Percentiles rank a stretch among this genome's conserved stretches.
phyloP scores from a whole-genome alignment of 1,140 invertebrate species.

The Drosophila repletoides region DNA sequence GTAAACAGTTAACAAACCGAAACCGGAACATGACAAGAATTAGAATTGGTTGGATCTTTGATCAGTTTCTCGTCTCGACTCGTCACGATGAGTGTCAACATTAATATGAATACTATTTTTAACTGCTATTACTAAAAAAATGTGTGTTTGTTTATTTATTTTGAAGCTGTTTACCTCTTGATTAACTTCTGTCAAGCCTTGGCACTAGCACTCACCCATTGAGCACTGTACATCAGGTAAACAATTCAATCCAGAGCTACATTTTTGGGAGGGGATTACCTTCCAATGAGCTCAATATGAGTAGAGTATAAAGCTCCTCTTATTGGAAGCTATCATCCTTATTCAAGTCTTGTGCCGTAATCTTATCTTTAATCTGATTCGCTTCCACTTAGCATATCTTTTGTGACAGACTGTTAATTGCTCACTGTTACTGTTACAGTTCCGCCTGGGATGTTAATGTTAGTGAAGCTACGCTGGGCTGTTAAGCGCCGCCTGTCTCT shows the following conservation, averaged over 20 bases:
- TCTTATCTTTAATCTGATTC: not conserved
- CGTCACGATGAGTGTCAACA: constrained; percentile 23
- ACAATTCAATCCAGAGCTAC: too few species aligned
- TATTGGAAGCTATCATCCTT: too few species aligned
- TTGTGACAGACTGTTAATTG: constrained; percentile 18
- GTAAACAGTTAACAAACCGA: too few species aligned
- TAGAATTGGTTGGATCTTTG: not conserved
- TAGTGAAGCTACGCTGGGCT: not conserved
- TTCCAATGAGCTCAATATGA: too few species aligned
- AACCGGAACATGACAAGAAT: too few species aligned
- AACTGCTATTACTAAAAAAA: constrained; percentile 4
- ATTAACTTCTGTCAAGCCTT: too few species aligned
- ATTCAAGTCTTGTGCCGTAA: not conserved
- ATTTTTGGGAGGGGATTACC: too few species aligned
- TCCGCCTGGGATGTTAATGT: constrained; percentile 39
- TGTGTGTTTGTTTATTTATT: not conserved
- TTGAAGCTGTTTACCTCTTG: constrained; percentile 3
- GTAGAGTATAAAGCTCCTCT: too few species aligned
- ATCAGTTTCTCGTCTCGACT: constrained; percentile 10
- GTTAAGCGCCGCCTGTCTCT: constrained; percentile 28
- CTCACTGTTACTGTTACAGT: constrained; percentile 41
- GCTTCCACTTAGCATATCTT: not conserved
- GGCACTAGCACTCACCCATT: too few species aligned
- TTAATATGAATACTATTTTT: not conserved
- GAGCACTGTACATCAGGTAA: too few species aligned